Conservation (phyloP, 37 sponge, comb jelly and placozoan species). For the Aplysina aerophoba region DNA sequence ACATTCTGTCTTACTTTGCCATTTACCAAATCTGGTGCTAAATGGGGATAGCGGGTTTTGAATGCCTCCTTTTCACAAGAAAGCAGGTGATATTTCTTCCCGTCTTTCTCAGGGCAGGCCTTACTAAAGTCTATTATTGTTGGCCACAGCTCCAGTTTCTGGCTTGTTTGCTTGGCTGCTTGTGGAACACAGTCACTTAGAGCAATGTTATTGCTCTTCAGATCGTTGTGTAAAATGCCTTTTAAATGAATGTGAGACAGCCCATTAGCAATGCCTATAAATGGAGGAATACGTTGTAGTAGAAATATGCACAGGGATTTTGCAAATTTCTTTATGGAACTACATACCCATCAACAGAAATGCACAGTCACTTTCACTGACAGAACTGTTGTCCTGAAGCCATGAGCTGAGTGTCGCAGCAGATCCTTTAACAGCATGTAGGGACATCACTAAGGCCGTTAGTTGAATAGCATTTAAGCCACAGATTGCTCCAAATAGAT, state of each 20-base stretch:
- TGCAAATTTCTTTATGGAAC: background rate
- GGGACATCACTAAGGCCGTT: background rate
- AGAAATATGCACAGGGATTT: background rate
- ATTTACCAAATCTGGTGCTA: constrained; percentile 7
- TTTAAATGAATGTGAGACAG: background rate
- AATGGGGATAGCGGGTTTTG: background rate
- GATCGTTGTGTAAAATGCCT: background rate
- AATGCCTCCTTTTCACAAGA: background rate
- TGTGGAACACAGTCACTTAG: background rate
- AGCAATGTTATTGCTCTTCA: background rate
- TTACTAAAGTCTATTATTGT: constrained; percentile 3
- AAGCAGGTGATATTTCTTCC: background rate
- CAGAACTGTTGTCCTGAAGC: no score
- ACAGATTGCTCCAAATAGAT: background rate
- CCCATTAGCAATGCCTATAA: no score
- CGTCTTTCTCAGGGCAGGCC: background rate
- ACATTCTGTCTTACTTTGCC: background rate
- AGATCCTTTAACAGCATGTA: background rate
- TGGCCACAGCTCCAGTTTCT: no score
- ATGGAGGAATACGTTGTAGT: no score
- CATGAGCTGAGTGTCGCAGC: no score
- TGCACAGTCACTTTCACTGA: no score
- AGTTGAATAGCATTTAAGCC: background rate
- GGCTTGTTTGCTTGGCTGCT: no score
- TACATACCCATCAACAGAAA: no score